Evolutionary conservation across 2,888 invertebrate species (phyloP), one percentile per base, ranked within the genome.

Genomic region (Cryptocheilus praepositus): DNA sequence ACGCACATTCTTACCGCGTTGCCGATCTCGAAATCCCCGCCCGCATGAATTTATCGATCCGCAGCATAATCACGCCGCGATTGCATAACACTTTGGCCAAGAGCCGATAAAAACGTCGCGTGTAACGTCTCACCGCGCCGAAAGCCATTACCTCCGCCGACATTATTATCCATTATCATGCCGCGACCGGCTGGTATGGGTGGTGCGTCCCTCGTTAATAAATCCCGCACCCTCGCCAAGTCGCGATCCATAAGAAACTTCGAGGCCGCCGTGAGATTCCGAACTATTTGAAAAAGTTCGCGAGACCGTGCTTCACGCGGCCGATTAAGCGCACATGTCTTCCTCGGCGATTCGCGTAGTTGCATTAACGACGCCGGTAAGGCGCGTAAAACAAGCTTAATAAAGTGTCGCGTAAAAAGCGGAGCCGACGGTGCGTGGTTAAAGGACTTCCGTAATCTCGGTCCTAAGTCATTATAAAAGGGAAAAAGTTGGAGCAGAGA

Each of bases 371-470:
- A 52, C 25, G 58, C 66, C 43, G 25, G 54, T 36, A 36, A 36
- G 36, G 36, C 36, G 21, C 61, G 53, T 66, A 55, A 62, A 66
- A 66, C 59, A 21, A 62, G 49, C 61, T 59, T 69, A 62, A 69
- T 62, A 69, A 69, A 69, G 43, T 62, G 61, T 62, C 66, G 36
- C 66, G 45, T 66, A 59, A 61, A 62, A 66, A 49, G 49, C 49
- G 18, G 16, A 1, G 49, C 7, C 16, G 49, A 1, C 18, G 49
- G 11, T 53, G 16, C 22, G 54, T 21, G 49, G 25, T 21, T 56
- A 57, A 51, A 46, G 55, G 25, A 61, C 57, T 18, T n/a, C 36
- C 56, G 25, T 43, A 19, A 25, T 25, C 19, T 13, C n/a, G 43
- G 22, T 49, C 28, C 55, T 66, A 66, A 66, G 61, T 61, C 55